Conservation (phyloP, 2,797 vertebrate genomes). For the Rhadinocentrus ornatus region DNA sequence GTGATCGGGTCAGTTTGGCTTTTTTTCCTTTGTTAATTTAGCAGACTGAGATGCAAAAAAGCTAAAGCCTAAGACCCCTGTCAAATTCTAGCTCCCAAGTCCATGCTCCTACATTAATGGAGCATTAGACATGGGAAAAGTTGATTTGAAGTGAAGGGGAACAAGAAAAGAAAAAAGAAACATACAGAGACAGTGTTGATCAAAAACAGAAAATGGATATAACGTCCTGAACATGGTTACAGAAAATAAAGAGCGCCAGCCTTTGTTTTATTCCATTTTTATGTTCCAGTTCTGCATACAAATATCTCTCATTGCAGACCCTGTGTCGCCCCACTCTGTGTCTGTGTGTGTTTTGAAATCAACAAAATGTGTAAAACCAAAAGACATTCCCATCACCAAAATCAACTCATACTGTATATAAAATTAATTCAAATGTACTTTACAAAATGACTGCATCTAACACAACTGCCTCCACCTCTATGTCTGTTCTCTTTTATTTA, state of each 20-base stretch:
- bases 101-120: constrained; percentile 27
- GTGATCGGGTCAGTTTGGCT: neutral
- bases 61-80: constrained; percentile 43
- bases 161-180: constrained; percentile 25
- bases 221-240: constrained; percentile 33
- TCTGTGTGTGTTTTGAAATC: neutral
- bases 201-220: constrained; percentile 30
- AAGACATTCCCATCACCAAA: neutral
- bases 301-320: neutral
- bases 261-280: constrained; percentile 24
- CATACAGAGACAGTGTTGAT: constrained; percentile 12
- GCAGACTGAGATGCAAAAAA: neutral
- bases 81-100: constrained; percentile 34
- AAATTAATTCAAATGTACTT: too few species aligned
- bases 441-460: neutral
- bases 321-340: neutral
- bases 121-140: constrained; percentile 50
- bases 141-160: constrained; percentile 38
- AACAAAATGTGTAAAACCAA: neutral
- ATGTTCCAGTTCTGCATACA: constrained; percentile 6
- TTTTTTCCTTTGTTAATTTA: neutral
- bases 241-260: constrained; percentile 29
- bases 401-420: neutral
- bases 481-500: neutral
- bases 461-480: neutral